Base-by-base conservation (phyloP, 2,113 vertebrate genomes). In the Nannospalax galili region DNA sequence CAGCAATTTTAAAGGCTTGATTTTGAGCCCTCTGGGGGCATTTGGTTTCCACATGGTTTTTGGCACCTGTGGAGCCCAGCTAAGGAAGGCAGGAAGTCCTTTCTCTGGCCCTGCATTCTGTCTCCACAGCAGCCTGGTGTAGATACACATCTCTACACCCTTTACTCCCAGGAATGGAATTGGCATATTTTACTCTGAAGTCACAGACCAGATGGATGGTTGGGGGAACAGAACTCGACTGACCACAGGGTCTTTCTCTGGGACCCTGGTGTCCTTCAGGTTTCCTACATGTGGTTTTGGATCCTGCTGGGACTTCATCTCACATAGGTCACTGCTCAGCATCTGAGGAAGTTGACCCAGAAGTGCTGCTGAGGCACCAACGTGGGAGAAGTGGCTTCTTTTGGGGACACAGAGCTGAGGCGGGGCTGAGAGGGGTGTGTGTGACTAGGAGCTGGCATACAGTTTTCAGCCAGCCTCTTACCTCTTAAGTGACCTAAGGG, bases 111-210 rank as follows among this genome's bases (percentile, higher is more conserved):
- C 72, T 45, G n/a, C 30, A 10, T 75, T 84, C 60, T 48, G 26
- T 84, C 88, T 67, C 65, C 2, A 7, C 32, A 60, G 28, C 0
- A 37, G 69, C 64, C 74, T 35, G 32, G 48, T 8, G 60, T 10
- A 58, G 84, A 92, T 70, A 90, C 62, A 74, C 84, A 87, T 84
- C 74, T 92, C 58, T 58, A 40, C 12, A 11, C 7, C 14, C 70
- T 95, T 58, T 85, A n/a, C 58, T 75, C 62, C 93, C 26, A 90
- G 77, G 88, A 90, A 89, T 42, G 69, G 40, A 94, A n/a, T 56
- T 37, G 35, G 84, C 69, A 70, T 32, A 60, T 69, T 78, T 94
- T 37, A 32, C 56, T 58, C 37, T 42, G 75, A 94, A 88, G 65
- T 64, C 48, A 90, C 2, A 30, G 70, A 37, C 11, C 70, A 72